Percentiles rank a stretch among this genome's conserved stretches.
Conservation (phyloP, 2,888 invertebrate species). For the Cosmia pyralina region DNA sequence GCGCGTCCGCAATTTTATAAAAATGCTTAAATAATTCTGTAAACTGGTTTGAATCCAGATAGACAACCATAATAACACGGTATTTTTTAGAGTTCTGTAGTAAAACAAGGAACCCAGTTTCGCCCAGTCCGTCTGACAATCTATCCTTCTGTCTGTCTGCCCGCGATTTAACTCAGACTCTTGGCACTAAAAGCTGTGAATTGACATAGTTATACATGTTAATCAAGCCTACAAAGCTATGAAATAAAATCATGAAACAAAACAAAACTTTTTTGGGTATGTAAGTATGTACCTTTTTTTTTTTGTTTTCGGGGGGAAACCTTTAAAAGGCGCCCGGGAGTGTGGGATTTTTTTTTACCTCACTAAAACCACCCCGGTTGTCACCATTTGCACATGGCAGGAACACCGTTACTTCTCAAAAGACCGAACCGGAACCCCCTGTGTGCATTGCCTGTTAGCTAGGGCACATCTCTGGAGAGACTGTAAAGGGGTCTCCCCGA, state of each 20-base stretch:
- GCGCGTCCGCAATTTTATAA: constrained; percentile 60
- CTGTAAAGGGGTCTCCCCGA: too few species aligned
- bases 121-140: background rate
- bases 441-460: too few species aligned
- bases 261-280: background rate
- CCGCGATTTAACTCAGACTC: background rate
- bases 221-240: background rate
- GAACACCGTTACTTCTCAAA: too few species aligned
- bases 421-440: too few species aligned
- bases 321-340: too few species aligned
- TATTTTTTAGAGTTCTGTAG: background rate
- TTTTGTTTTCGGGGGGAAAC: too few species aligned
- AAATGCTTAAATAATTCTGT: constrained; percentile 54
- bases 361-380: too few species aligned
- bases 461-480: too few species aligned
- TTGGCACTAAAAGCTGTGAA: background rate
- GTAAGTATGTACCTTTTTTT: background rate
- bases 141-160: background rate
- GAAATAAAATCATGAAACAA: background rate
- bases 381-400: too few species aligned
- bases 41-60: constrained; percentile 71
- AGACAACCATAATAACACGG: constrained; percentile 49
- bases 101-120: background rate
- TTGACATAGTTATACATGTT: background rate
- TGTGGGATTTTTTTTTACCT: too few species aligned